Conservation (phyloP, 2,797 vertebrate genomes). For the Glossophaga mutica region DNA sequence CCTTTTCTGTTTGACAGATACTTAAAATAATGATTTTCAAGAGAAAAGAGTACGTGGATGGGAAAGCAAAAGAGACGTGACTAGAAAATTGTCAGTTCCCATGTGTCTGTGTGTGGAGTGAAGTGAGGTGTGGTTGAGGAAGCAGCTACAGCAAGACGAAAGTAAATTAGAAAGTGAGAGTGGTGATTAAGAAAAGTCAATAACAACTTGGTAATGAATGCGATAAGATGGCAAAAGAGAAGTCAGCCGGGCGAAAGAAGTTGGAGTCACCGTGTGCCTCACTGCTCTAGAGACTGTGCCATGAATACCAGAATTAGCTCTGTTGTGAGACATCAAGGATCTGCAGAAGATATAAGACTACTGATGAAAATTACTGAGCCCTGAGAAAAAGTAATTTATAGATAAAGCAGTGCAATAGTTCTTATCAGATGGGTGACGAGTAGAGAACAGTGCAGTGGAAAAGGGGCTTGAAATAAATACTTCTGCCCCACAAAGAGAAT, state of each 20-base stretch:
- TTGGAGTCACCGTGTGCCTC: constrained; percentile 34
- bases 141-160: not conserved
- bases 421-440: constrained; percentile 15
- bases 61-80: not conserved
- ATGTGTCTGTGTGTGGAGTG: not conserved
- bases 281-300: constrained; percentile 17
- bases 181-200: constrained; percentile 49
- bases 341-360: constrained; percentile 38
- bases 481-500: constrained; percentile 24
- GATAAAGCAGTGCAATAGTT: constrained; percentile 51
- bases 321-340: constrained; percentile 19
- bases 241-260: not conserved
- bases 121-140: not conserved
- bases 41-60: not conserved
- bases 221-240: constrained; percentile 40
- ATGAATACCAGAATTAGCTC: constrained; percentile 1
- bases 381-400: constrained; percentile 61
- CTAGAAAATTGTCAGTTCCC: not conserved
- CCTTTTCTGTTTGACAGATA: not conserved
- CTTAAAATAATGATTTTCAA: not conserved
- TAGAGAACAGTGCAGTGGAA: not conserved
- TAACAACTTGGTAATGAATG: constrained; percentile 37
- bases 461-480: constrained; percentile 4
- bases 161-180: constrained; percentile 37
- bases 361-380: constrained; percentile 44